Base-by-base conservation (phyloP, 1,140 invertebrate species). In the Temnothorax nylanderi region DNA sequence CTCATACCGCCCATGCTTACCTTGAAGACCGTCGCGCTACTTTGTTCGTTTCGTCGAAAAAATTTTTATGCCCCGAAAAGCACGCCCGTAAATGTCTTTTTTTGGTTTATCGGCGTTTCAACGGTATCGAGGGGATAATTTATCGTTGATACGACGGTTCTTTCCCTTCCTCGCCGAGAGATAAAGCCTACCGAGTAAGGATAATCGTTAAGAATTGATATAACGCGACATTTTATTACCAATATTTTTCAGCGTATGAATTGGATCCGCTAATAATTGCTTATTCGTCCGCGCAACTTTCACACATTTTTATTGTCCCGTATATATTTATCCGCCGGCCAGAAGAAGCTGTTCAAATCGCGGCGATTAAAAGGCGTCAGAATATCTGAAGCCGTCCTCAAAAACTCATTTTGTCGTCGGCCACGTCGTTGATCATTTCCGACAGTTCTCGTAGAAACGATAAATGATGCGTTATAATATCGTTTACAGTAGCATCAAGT, bases 211-310 rank as follows among this genome's bases (percentile, higher is more conserved):
- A 90, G 51, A 41, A 71, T 76, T 64, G 86, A 89, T 54, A 58
- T 58, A 89, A 87, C 67, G 51, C 74, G 80, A 85, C 86, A 69
- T 82, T 90, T 90, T 90, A 90, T 67, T 65, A 21, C 34, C 76
- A 62, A 85, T 90, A 90, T 90, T 88, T 90, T 72, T 90, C 51
- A 18, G 10, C 47, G n/a, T 21, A 74, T 54, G 54, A 90, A 90
- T 90, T 74, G 75, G 76, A 51, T 60, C 54, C 76, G 75, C 81
- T 88, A 81, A 90, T 90, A 85, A 88, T 88, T 81, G 81, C 80
- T 71, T 58, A 67, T 54, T 87, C 62, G 80, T 74, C 81, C 80
- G 54, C 80, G 54, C 67, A 47, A 76, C 81, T 85, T 90, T 86
- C 76, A 69, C 65, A 49, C 65, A 47, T 74, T 88, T 90, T 90